Evolutionary conservation across 2,113 vertebrate genomes (phyloP), one percentile per base, ranked within the genome.

Genomic region (Seriola quinqueradiata): DNA sequence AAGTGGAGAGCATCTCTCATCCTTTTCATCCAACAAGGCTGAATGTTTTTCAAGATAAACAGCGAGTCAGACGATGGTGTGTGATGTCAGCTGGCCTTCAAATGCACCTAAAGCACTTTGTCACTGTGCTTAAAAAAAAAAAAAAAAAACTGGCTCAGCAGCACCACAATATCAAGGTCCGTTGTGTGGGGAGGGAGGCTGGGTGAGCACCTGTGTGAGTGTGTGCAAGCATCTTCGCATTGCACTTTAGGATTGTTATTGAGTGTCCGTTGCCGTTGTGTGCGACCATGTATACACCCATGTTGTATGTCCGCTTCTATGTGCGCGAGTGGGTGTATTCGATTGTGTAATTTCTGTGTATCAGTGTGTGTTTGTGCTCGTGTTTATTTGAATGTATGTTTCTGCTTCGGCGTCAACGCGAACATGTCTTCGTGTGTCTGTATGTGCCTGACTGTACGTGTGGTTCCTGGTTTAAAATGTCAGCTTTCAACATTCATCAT

Each of bases 401-500:
- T 65, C 36, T 70, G 64, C 44, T 77, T 19, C 14, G 16, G 40
- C 71, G 73, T 79, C 60, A 23, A 0, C 0, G 4, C 8, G 36
- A 63, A 19, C 0, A 0, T 36, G 12, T 48, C 9, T 57, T 23
- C 4, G 16, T 50, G 28, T 36, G n/a, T 21, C 48, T 58, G 55
- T 50, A 4, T 42, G 42, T 60, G 46, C 14, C 36, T 14, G 72
- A 58, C 67, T 34, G 19, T 42, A 28, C 44, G 70, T 40, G 28
- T 54, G 38, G 66, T 85, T 83, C 71, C 79, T 72, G 77, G 64
- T 85, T 85, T 87, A 40, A 87, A 80, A 89, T 90, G 87, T 90
- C 86, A 81, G 64, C 75, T 87, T 77, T 88, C 65, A 85, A 44
- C 82, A 72, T 75, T 69, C 77, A 59, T 85, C 71, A 60, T 79